Conservation (phyloP, 1,140 invertebrate species). For the Heterodera schachtii region DNA sequence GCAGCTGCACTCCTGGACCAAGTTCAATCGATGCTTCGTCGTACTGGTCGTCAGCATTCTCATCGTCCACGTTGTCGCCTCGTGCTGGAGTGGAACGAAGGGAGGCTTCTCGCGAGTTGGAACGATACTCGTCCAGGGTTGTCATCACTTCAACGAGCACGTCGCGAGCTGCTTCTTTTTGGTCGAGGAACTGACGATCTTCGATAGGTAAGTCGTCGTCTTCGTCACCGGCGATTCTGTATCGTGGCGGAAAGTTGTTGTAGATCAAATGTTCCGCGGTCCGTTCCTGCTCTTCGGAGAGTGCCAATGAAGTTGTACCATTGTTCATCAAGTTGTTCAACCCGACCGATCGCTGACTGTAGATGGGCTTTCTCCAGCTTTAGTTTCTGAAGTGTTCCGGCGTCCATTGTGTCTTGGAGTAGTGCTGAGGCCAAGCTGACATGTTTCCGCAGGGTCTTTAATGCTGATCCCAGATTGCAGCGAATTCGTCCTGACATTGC, state of each 20-base stretch:
- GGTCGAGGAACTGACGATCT: not conserved
- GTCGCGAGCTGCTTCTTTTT: not conserved
- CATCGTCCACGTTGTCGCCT: not conserved
- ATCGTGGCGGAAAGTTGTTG: not conserved
- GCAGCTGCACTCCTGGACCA: too few relatives aligned
- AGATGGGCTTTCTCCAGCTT: slow-evolving; percentile 1
- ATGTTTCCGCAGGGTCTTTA: not conserved
- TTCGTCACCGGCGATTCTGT: not conserved
- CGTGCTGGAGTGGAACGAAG: not conserved
- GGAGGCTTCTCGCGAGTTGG: not conserved
- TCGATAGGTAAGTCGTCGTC: not conserved
- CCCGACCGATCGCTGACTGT: not conserved
- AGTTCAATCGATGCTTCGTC: too few relatives aligned
- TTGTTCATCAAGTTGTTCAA: not conserved
- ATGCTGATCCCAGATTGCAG: not conserved
- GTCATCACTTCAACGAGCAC: not conserved
- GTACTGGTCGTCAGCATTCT: too few relatives aligned
- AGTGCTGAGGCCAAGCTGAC: too few relatives aligned
- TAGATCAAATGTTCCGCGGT: not conserved
- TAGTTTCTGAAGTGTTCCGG: not conserved
- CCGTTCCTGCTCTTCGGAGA: not conserved
- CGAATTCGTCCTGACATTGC: not conserved
- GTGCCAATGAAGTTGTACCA: not conserved
- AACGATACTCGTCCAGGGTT: too few relatives aligned
- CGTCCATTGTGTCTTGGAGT: not conserved